Percentiles rank a stretch among this genome's conserved stretches.
Evolutionary conservation across 1,140 invertebrate species (phyloP).

Genomic region (Nasonia vitripennis): DNA sequence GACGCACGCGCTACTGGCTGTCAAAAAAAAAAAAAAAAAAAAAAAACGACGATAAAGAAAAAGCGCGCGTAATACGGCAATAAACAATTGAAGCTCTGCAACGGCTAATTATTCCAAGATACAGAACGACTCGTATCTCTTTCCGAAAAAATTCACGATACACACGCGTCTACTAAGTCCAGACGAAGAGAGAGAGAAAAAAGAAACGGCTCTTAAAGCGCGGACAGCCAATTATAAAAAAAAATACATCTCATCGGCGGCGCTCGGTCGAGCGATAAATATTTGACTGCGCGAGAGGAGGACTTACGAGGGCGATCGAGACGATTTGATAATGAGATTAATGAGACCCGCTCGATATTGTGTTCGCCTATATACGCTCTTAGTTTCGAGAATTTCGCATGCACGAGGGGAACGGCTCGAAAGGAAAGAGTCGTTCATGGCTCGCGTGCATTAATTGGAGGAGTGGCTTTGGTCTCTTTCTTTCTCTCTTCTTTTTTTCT

Average conservation of each 20-base stretch:
- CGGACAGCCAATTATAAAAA: slow-evolving; percentile 15
- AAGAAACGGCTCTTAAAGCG: neutral
- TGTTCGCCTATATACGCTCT: slow-evolving; percentile 8
- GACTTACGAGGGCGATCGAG: slow-evolving; percentile 25
- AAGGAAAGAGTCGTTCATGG: slow-evolving; percentile 40
- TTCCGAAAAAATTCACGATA: neutral
- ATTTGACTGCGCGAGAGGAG: slow-evolving; percentile 4
- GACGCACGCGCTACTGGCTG: neutral
- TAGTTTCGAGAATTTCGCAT: slow-evolving; percentile 19
- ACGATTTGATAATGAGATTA: slow-evolving; percentile 47
- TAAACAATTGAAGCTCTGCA: too few species aligned
- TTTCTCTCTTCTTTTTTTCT: slow-evolving; percentile 2
- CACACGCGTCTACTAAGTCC: neutral
- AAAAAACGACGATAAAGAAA: neutral
- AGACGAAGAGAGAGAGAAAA: neutral
- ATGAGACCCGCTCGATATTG: slow-evolving; percentile 39
- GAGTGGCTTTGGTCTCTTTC: slow-evolving; percentile 12
- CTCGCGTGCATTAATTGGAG: slow-evolving; percentile 36
- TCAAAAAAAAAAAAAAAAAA: neutral
- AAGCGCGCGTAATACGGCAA: too few species aligned
- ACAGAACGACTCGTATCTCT: too few species aligned
- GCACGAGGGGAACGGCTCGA: neutral
- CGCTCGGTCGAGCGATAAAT: slow-evolving; percentile 28
- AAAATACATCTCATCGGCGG: neutral
- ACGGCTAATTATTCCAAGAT: too few species aligned